Evolutionary conservation across 2,888 invertebrate species (phyloP).

Genomic region (Lypha dubia): DNA sequence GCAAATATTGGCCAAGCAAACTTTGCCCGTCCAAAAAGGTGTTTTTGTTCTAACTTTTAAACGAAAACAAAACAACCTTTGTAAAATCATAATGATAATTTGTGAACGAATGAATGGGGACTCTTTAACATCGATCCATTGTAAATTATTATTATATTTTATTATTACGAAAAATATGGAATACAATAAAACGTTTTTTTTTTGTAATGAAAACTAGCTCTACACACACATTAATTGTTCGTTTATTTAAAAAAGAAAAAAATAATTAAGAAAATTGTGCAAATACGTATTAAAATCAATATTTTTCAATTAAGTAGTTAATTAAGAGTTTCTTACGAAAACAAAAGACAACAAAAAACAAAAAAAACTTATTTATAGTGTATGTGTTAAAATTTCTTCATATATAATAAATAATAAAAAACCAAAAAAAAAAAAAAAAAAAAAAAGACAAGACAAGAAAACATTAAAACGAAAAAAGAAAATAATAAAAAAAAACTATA

Average conservation of each 20-base stretch:
- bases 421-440: conserved; percentile 27
- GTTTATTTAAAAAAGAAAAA: conserved; percentile 39
- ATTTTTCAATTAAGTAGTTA: conserved; percentile 70
- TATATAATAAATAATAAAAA: conserved; percentile 53
- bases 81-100: not conserved
- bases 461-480: conserved; percentile 29
- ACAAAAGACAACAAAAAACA: conserved; percentile 50
- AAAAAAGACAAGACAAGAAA: conserved; percentile 52
- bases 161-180: conserved; percentile 18
- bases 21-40: too few species aligned
- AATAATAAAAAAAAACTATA: conserved; percentile 22
- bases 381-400: conserved; percentile 70
- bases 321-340: conserved; percentile 69
- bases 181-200: conserved; percentile 40
- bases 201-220: conserved; percentile 34
- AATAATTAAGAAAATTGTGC: conserved; percentile 60
- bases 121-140: conserved; percentile 8
- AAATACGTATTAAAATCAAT: conserved; percentile 61
- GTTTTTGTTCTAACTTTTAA: conserved; percentile 32
- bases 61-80: too few species aligned
- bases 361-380: conserved; percentile 61
- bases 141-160: conserved; percentile 49
- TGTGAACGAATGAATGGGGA: not conserved
- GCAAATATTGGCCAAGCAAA: too few species aligned
- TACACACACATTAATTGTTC: conserved; percentile 28